Conservation (phyloP, 2,797 vertebrate species). For the Channallabes apus region DNA sequence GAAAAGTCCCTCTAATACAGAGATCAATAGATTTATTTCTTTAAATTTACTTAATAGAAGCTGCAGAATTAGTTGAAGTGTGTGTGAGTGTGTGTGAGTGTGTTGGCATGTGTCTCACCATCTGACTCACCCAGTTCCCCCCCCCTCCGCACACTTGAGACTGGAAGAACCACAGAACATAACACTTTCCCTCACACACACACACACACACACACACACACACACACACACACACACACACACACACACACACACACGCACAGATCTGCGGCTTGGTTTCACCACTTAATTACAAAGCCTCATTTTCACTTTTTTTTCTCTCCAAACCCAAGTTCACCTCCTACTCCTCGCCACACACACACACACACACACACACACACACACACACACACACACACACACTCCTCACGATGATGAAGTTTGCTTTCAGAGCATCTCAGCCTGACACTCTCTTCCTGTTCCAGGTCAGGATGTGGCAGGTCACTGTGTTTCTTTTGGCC, state of each 20-base stretch:
- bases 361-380: not conserved
- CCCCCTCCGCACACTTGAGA: slow-evolving; percentile 1
- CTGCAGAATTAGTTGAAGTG: not conserved
- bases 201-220: slow-evolving; percentile 25
- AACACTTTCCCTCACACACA: not conserved
- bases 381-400: not conserved
- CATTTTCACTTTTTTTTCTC: not conserved
- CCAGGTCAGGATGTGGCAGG: slow-evolving; percentile 35
- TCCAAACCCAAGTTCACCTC: not conserved
- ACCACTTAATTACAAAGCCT: slow-evolving; percentile 7
- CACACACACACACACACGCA: slow-evolving; percentile 16
- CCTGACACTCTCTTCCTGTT: slow-evolving; percentile 11
- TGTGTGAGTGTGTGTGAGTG: slow-evolving; percentile 5
- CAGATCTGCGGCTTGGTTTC: not conserved
- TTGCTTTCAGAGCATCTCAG: slow-evolving; percentile 14
- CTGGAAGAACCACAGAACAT: slow-evolving; percentile 10
- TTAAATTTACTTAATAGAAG: not conserved
- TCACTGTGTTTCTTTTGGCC: slow-evolving; percentile 25
- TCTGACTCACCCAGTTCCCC: slow-evolving; percentile 28
- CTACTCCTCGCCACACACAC: not conserved
- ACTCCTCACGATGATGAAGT: slow-evolving; percentile 14
- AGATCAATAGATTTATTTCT: not conserved
- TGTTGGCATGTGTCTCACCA: slow-evolving; percentile 24
- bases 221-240: slow-evolving; percentile 8
- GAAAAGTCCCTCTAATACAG: not conserved